phyloP scores from a whole-genome alignment of 2,797 vertebrate species.

The Distichodus sexfasciatus region DNA sequence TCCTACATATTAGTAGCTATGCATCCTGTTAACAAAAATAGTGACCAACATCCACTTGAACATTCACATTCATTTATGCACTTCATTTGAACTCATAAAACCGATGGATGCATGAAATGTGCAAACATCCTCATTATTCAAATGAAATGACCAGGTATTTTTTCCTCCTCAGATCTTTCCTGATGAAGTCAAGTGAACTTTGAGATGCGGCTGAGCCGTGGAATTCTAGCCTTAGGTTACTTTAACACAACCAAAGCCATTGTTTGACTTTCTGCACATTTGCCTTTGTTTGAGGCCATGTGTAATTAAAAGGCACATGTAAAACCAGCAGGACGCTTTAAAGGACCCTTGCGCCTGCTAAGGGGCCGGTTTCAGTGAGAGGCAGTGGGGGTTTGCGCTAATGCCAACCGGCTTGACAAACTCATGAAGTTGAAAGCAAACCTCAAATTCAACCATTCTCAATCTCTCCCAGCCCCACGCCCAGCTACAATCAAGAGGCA shows the following conservation, averaged over 20 bases:
- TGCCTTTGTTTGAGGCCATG: slow-evolving; percentile 45
- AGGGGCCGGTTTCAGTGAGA: slow-evolving; percentile 39
- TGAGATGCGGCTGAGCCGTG: slow-evolving; percentile 11
- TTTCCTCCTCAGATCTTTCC: not conserved
- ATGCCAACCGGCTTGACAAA: slow-evolving; percentile 39
- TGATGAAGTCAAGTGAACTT: slow-evolving; percentile 24
- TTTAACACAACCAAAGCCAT: slow-evolving; percentile 40
- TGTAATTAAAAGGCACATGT: slow-evolving; percentile 60
- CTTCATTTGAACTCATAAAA: not conserved
- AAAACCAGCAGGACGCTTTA: slow-evolving; percentile 49
- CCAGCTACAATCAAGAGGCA: slow-evolving; percentile 40
- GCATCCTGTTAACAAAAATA: not conserved
- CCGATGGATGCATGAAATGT: not conserved
- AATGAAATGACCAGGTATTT: slow-evolving; percentile 8
- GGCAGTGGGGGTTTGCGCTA: slow-evolving; percentile 41
- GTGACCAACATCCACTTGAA: not conserved
- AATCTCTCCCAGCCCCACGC: slow-evolving; percentile 38
- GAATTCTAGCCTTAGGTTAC: slow-evolving; percentile 42
- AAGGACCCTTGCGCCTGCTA: slow-evolving; percentile 31
- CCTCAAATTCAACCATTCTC: slow-evolving; percentile 49
- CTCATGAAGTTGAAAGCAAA: slow-evolving; percentile 52
- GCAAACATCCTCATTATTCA: not conserved
- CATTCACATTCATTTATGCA: not conserved
- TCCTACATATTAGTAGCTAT: not conserved
- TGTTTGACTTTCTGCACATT: slow-evolving; percentile 43